Conservation (phyloP, 2,797 vertebrate genomes). For the Sebastes diaconus region DNA sequence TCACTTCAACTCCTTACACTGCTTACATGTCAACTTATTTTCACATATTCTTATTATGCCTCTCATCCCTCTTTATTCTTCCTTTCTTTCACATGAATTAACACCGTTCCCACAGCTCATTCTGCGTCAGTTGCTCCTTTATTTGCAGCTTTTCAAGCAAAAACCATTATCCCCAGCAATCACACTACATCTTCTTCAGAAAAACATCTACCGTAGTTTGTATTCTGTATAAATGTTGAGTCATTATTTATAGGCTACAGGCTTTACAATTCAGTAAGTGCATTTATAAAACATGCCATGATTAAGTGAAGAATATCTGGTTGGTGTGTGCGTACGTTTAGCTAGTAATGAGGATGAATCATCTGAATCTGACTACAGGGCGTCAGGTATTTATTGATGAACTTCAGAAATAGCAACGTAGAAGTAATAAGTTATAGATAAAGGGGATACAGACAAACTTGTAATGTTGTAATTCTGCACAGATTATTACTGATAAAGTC, state of each 20-base stretch:
- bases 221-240: slow-evolving; percentile 23
- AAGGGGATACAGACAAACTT: background rate
- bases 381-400: background rate
- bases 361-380: background rate
- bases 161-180: background rate
- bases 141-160: slow-evolving; percentile 22
- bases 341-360: background rate
- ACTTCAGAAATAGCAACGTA: background rate
- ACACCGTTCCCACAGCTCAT: background rate
- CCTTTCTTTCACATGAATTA: slow-evolving; percentile 17
- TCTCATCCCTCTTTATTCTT: background rate
- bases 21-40: background rate
- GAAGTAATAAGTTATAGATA: background rate
- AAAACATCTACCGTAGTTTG: background rate
- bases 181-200: background rate
- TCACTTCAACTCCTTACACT: background rate
- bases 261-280: slow-evolving; percentile 10
- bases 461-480: background rate
- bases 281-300: slow-evolving; percentile 28
- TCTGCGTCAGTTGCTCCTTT: slow-evolving; percentile 22
- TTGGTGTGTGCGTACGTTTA: background rate
- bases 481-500: background rate
- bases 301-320: background rate
- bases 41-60: background rate
- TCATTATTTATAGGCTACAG: slow-evolving; percentile 5